A percentile compares a stretch with the other conserved stretches of the same genome.
phyloP scores from a whole-genome alignment of 2,113 vertebrate species.

The Struthio camelus region DNA sequence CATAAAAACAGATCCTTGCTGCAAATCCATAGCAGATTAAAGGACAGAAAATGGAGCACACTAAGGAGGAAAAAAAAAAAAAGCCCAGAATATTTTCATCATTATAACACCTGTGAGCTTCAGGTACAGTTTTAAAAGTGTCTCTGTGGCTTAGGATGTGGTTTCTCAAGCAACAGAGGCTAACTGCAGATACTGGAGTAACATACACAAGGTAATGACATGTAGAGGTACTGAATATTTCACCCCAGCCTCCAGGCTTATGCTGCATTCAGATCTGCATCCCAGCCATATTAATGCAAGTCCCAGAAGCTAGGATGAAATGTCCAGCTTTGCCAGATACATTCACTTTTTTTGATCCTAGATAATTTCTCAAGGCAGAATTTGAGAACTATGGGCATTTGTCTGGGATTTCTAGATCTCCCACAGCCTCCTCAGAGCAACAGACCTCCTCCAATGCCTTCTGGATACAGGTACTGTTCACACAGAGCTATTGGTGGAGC shows the following conservation, averaged over 20 bases:
- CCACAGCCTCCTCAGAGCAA: not conserved
- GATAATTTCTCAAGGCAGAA: not conserved
- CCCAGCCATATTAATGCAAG: not conserved
- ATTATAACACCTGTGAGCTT: not conserved
- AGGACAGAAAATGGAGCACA: not conserved
- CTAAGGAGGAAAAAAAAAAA: not conserved
- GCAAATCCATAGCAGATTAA: constrained; percentile 21
- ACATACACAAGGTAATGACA: not conserved
- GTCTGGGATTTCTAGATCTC: not conserved
- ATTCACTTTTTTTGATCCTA: not conserved
- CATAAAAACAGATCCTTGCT: not conserved
- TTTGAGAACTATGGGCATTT: not conserved
- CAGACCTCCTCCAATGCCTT: not conserved
- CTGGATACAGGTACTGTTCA: not conserved
- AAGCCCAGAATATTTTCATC: not conserved
- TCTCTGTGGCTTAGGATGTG: not conserved
- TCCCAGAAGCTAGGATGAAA: not conserved
- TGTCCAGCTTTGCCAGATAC: not conserved
- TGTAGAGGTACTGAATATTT: not conserved
- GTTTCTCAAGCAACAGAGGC: not conserved
- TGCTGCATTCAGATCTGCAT: not conserved
- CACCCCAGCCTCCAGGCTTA: not conserved
- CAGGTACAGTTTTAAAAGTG: not conserved
- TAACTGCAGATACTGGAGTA: not conserved
- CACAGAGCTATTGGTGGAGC: not conserved